These are phyloP conservation scores for Scaptomyza flava DNA, from an alignment of 2,888 invertebrate species.

Conservation along the genomic window DNA sequence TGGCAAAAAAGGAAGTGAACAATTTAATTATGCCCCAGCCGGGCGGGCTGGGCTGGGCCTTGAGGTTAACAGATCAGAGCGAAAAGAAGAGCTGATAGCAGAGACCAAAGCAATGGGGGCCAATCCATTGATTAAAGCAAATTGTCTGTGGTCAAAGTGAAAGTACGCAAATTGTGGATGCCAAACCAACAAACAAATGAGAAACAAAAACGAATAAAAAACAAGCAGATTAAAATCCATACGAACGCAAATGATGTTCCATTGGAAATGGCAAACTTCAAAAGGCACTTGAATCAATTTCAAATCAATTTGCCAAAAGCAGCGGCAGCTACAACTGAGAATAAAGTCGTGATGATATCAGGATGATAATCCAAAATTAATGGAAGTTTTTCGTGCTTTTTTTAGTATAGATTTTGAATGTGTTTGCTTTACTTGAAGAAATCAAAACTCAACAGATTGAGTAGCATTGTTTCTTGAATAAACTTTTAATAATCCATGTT, in stretches of 20 bases:
- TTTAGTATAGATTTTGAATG: too few relatives aligned
- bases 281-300: slow-evolving; percentile 49
- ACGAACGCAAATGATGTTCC: slow-evolving; percentile 15
- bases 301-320: slow-evolving; percentile 23
- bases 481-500: too few relatives aligned
- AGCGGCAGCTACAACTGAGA: neutral
- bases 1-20: slow-evolving; percentile 58
- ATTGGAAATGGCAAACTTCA: slow-evolving; percentile 42
- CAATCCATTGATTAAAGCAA: slow-evolving; percentile 55
- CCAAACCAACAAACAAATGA: neutral
- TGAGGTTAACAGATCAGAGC: slow-evolving; percentile 66
- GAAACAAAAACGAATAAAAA: neutral
- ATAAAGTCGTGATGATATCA: slow-evolving; percentile 3
- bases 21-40: slow-evolving; percentile 67
- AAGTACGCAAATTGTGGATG: slow-evolving; percentile 53
- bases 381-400: too few relatives aligned
- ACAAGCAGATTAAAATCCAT: slow-evolving; percentile 11
- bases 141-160: slow-evolving; percentile 54
- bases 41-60: slow-evolving; percentile 5
- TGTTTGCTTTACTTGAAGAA: too few relatives aligned
- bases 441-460: too few relatives aligned
- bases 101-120: slow-evolving; percentile 23
- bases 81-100: neutral
- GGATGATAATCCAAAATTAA: slow-evolving; percentile 4
- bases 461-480: too few relatives aligned